These are phyloP conservation scores for Caloenas nicobarica DNA, from an alignment of 2,113 vertebrate species.

Conservation along the genomic window DNA sequence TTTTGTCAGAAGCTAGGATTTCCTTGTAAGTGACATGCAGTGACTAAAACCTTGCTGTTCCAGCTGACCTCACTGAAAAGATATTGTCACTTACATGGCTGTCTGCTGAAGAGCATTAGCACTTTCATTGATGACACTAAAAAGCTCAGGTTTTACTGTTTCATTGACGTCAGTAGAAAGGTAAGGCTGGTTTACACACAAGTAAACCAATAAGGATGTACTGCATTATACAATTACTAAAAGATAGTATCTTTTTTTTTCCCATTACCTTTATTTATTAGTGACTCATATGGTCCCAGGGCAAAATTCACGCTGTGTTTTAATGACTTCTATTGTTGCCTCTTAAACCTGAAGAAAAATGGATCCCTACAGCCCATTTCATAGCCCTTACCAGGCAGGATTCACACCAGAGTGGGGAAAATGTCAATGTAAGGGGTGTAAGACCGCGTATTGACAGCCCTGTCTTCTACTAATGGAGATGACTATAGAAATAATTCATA, in stretches of 20 bases:
- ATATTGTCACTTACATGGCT: background rate
- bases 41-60: background rate
- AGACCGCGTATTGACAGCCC: background rate
- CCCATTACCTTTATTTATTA: background rate
- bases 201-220: constrained; percentile 34
- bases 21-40: background rate
- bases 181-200: background rate
- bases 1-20: background rate
- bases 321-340: background rate
- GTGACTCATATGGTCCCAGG: constrained; percentile 30
- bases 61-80: background rate
- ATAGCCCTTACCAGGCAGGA: background rate
- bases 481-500: background rate
- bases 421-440: background rate
- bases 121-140: background rate
- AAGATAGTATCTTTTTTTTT: background rate
- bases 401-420: background rate
- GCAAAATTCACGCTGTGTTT: background rate
- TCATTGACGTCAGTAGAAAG: constrained; percentile 20
- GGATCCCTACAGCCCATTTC: background rate
- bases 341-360: background rate
- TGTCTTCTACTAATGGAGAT: background rate
- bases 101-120: background rate
- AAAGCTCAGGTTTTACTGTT: background rate
- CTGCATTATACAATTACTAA: background rate